Conservation (phyloP, 2,113 vertebrate species). For the cattle (Bos taurus) region ARS-UCD2.0 NC_037333.1:92918501-92919000, state of each 20-base stretch:
- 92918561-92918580: not conserved
- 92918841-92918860: not conserved
- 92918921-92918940: fast-evolving
- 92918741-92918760: not conserved
- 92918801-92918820: not conserved
- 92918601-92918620: not conserved
- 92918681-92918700: not conserved
- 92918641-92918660: not conserved
- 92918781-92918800: not conserved
- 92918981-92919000: not conserved
- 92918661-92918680: not conserved
- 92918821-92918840: fast-evolving
- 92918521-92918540: slow-evolving; percentile 17
- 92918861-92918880: not conserved
- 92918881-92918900: not conserved
- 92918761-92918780: not conserved
- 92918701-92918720: not conserved
- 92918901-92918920: not conserved
- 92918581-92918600: not conserved
- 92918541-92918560: not conserved
- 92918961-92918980: not conserved
- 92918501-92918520: slow-evolving; percentile 32
- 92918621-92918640: not conserved
- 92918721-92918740: not conserved
- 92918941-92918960: not conserved